A percentile compares a stretch with the other conserved stretches of the same genome.
Evolutionary conservation across 2,113 vertebrate genomes (phyloP).

Genomic region (Castor canadensis): DNA sequence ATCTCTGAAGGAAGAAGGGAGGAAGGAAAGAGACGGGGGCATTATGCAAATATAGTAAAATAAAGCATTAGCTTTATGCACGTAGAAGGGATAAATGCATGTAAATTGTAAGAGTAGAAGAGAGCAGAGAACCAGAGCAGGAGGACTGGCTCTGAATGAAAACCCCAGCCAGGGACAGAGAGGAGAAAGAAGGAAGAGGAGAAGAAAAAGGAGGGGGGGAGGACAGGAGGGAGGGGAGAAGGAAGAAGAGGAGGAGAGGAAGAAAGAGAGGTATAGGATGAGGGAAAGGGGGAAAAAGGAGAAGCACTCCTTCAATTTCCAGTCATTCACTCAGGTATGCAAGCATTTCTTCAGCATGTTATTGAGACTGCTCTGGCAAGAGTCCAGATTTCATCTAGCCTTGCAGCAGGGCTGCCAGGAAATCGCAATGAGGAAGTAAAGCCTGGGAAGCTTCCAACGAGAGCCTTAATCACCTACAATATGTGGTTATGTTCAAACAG

Average conservation of each 20-base stretch:
- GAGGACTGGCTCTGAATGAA: background rate
- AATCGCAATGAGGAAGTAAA: background rate
- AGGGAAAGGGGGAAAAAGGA: too few species aligned
- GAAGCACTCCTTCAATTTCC: background rate
- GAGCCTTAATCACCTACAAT: background rate
- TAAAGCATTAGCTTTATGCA: background rate
- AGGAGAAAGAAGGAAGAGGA: too few species aligned
- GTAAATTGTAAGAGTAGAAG: background rate
- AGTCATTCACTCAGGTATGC: background rate
- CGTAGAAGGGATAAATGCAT: background rate
- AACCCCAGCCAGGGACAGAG: background rate
- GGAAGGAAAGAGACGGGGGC: background rate
- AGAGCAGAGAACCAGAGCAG: background rate
- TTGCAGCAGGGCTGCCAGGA: conserved; percentile 29
- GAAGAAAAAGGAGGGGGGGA: background rate
- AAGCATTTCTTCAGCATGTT: background rate
- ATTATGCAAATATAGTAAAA: background rate
- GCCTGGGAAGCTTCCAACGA: background rate
- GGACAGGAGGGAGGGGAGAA: background rate
- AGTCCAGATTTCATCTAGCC: background rate
- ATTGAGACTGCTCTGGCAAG: background rate
- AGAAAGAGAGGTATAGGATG: background rate
- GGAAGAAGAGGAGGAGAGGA: background rate
- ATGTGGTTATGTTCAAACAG: background rate
- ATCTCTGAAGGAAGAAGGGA: too few species aligned